Evolutionary conservation across 2,113 vertebrate species (phyloP), one percentile per base, ranked within the genome.

Genomic region (Chloropsis hardwickii): DNA sequence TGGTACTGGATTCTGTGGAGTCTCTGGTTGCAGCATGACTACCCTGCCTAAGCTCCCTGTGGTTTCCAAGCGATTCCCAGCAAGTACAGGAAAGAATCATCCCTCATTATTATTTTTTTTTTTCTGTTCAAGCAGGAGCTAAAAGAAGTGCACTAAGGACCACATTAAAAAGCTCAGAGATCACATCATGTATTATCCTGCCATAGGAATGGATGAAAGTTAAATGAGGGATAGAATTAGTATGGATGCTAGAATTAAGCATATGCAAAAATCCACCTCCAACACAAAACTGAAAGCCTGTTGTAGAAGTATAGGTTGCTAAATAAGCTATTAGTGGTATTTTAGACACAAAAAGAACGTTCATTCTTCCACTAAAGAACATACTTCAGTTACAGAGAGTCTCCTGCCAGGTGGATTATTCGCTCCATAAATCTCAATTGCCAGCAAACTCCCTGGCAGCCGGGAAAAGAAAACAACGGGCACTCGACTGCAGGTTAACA

Each of bases 131-230:
- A 76, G 74, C 76, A 71, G 65, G 40, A 94, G 58, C 67, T 83
- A 62, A 72, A 93, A 94, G 87, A 95, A 81, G 67, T 86, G 65
- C 79, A 67, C 44, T 81, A 86, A 95, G 51, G 65, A 90, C 50
- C 78, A 78, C 83, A 95, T 95, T 92, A 96, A 96, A 97, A 96
- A 95, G 81, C 94, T 90, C 92, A 91, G 88, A 96, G 90, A 84
- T 91, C 93, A 84, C 92, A 79, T 76, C 62, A 92, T 95, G 80
- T 71, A 81, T 96, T 96, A 92, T 86, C 92, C 58, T 95, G 87
- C 72, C 76, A 56, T 22, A 91, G 58, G 94, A 93, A 94, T 60
- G 85, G 90, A 88, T 80, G 87, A 95, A 94, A 95, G 88, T 94
- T 88, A 96, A 88, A 94, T 66, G 76, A 96, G 88, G 83, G 74